A percentile compares a stretch with the other conserved stretches of the same genome.
phyloP scores from a whole-genome alignment of 2,797 vertebrate species.

The Potorous gilbertii region DNA sequence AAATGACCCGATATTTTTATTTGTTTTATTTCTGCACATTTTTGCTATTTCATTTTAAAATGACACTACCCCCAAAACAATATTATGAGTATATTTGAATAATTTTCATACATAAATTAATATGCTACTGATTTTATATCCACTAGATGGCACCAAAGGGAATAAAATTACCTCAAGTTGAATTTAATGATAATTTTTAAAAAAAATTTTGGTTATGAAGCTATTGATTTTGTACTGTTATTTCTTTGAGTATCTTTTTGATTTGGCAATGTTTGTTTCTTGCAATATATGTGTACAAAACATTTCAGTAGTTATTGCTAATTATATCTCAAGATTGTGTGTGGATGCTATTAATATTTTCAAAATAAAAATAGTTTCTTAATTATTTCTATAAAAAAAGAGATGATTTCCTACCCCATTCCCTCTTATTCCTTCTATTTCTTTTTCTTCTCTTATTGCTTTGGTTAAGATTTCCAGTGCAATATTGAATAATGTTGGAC shows the following conservation, averaged over 20 bases:
- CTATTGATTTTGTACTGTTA: not conserved
- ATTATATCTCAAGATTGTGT: not conserved
- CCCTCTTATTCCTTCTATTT: too few species aligned
- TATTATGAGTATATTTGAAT: too few species aligned
- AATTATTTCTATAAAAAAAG: too few species aligned
- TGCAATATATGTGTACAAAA: not conserved
- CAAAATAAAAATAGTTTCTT: not conserved
- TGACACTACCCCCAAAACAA: too few species aligned
- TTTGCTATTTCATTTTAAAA: too few species aligned
- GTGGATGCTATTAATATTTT: not conserved
- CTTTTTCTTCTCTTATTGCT: too few species aligned
- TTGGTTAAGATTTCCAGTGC: too few species aligned
- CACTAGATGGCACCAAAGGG: conserved; percentile 84
- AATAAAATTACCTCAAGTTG: conserved; percentile 46
- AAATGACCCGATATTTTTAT: too few species aligned
- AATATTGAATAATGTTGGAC: too few species aligned
- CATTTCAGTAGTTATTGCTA: not conserved
- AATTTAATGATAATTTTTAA: not conserved
- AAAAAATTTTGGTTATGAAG: too few species aligned
- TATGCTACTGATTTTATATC: conserved; percentile 52
- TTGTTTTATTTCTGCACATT: too few species aligned
- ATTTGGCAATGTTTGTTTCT: not conserved
- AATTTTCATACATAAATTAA: conserved; percentile 7
- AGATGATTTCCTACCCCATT: too few species aligned
- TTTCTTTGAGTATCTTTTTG: not conserved